Base-by-base conservation (phyloP, 2,888 invertebrate genomes). In the Caenorhabditis sinica region DNA sequence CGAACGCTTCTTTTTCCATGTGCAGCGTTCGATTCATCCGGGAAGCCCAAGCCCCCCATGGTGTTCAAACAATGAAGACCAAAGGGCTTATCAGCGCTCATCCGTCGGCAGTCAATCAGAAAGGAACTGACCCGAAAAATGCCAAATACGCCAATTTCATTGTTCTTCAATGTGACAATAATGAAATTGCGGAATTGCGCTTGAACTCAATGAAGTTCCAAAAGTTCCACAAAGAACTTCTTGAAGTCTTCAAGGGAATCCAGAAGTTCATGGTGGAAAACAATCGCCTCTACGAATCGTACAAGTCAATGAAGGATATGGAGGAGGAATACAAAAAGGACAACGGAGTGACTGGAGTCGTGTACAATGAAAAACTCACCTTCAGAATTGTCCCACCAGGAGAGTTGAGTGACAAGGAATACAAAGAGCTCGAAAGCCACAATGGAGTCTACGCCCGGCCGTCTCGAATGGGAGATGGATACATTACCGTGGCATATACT, bases 381-480 rank as follows among this genome's bases (percentile, higher is more conserved):
- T 69, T 69, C 56, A 33, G 36, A 3, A 69, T 69, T 15, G 69
- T 69, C 4, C n/a, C n/a, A n/a, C n/a, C n/a, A n/a, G n/a, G n/a
- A n/a, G n/a, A n/a, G n/a, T n/a, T n/a, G n/a, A n/a, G 20, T 11
- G 25, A 36, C 4, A 23, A 33, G 0, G 25, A 69, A 2, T 1
- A 40, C 5, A 40, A 36, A 13, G 15, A 53, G 0, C 36, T 69
- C 1, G 11, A 56, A 6, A 53, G 53, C 4, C 69, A 69, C 20
- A 33, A 33, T 8, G 69, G 69, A 69, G 33, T 33, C 13, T 69
- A 69, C 17, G 56, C 69, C 2, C n/a, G 23, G 4, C 53, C 53
- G 11, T 9, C n/a, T 23, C 20, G 40, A 20, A 69, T 69, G 36
- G 53, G 40, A 56, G n/a, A 53, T 4, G 51, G 69, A 0, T 69